Base-by-base conservation (phyloP, 2,888 invertebrate genomes). In the Iphiclides podalirius region DNA sequence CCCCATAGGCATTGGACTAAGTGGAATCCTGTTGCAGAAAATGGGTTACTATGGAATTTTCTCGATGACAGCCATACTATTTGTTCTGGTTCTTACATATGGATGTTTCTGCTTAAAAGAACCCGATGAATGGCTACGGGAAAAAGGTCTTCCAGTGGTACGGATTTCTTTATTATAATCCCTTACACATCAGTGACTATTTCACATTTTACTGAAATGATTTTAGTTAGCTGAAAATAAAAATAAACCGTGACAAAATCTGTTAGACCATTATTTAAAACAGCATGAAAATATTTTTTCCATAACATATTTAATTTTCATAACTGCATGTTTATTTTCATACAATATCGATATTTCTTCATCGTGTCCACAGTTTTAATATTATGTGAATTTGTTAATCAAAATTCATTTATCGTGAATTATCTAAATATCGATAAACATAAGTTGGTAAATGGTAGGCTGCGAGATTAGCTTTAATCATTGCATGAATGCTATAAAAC, bases 21-120 rank as follows among this genome's bases (percentile, higher is more conserved):
- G 91, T 54, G 92, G 92, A 0, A 68, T 88, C 7, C 61, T 92
- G 35, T 56, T 87, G 15, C 68, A 74, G 47, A 73, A 60, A 26
- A 64, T 86, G 66, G 89, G 89, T 1, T 90, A 87, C 55, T 89
- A 89, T 52, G 85, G 81, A 31, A 72, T 89, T 48, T 89, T 89
- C 54, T 65, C 78, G 0, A 73, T 79, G 64, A 87, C 87, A 0
- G 63, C 74, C 1, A 59, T 59, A 0, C 55, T 86, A 61, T 83
- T 91, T 39, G 60, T 92, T 4, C 64, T 94, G 35, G 92, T 94
- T 33, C 90, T 95, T 43, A 66, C 91, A 33, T 95, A 95, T 60
- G 95, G 95, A 0, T 83, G 92, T 36, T 90, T 92, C 52, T 90
- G 91, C 46, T 89, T 96, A 55, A 90, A 92, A 49, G 95, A 95